Percentiles rank a stretch among this genome's conserved stretches.
phyloP scores from a whole-genome alignment of 2,888 invertebrate species.

The Gortyna flavago region DNA sequence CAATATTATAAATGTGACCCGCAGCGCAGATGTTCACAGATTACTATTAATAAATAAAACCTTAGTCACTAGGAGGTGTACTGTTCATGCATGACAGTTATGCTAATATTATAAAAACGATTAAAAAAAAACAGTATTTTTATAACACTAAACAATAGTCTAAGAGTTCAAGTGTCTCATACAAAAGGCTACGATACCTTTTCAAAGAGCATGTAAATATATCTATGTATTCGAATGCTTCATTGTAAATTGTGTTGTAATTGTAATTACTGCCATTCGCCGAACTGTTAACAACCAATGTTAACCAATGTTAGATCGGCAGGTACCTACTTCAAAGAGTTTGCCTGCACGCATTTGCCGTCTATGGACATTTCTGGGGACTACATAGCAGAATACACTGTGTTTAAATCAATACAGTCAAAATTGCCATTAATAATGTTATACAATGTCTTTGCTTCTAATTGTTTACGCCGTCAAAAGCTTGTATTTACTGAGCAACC shows the following conservation, averaged over 20 bases:
- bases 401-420: conserved; percentile 3
- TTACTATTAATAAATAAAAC: not conserved
- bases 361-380: conserved; percentile 14
- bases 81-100: not conserved
- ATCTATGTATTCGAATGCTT: conserved; percentile 3
- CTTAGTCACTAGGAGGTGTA: not conserved
- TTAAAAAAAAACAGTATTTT: no score
- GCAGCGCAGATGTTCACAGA: not conserved
- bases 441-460: conserved; percentile 13
- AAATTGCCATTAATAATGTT: conserved; percentile 1
- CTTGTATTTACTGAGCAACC: not conserved
- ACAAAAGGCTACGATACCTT: not conserved
- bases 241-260: conserved; percentile 1
- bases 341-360: conserved; percentile 5
- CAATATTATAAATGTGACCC: not conserved
- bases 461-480: not conserved
- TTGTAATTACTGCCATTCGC: conserved; percentile 10
- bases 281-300: no score
- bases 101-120: not conserved
- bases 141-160: not conserved
- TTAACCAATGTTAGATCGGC: conserved; percentile 13
- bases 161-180: not conserved
- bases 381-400: conserved; percentile 8
- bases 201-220: conserved; percentile 13
- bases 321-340: conserved; percentile 11